These are phyloP conservation scores for Nomada ruficornis DNA, from an alignment of 2,888 invertebrate species.

Conservation along the genomic window DNA sequence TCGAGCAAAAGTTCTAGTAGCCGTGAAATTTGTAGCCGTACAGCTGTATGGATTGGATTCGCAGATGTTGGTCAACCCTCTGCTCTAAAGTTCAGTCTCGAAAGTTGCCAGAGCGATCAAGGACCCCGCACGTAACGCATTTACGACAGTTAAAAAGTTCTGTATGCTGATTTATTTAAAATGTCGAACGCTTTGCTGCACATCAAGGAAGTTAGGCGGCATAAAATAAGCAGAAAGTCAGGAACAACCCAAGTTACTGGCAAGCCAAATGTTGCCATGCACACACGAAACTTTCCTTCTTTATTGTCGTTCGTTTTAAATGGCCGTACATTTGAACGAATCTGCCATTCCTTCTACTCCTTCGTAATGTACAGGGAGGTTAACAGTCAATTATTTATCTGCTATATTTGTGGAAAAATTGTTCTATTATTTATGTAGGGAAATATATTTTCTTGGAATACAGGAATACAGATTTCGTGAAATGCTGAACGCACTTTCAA, in stretches of 20 bases:
- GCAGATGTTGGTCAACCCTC: slow-evolving; percentile 19
- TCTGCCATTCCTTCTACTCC: neutral
- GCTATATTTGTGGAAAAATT: neutral
- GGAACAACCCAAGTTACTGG: slow-evolving; percentile 3
- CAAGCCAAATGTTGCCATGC: slow-evolving; percentile 30
- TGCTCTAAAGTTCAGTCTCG: slow-evolving; percentile 24
- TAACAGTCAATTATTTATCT: neutral
- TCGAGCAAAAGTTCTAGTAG: neutral
- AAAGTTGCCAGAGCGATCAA: slow-evolving; percentile 38
- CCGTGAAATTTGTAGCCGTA: slow-evolving; percentile 6
- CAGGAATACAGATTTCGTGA: too few species aligned
- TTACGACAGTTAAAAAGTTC: slow-evolving; percentile 56
- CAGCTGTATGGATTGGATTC: slow-evolving; percentile 12
- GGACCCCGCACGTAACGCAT: slow-evolving; percentile 36
- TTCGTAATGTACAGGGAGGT: neutral
- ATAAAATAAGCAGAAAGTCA: slow-evolving; percentile 56
- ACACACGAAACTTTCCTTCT: slow-evolving; percentile 8
- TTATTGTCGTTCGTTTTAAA: neutral
- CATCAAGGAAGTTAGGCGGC: slow-evolving; percentile 35
- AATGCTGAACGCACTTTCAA: too few species aligned
- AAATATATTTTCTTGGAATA: too few species aligned
- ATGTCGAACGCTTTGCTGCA: slow-evolving; percentile 32
- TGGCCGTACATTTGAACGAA: neutral
- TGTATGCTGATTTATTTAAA: slow-evolving; percentile 59
- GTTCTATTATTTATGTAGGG: too few species aligned